A percentile compares a stretch with the other conserved stretches of the same genome.
Evolutionary conservation across 2,797 vertebrate genomes (phyloP).

Genomic region (Erpetoichthys calabaricus): DNA sequence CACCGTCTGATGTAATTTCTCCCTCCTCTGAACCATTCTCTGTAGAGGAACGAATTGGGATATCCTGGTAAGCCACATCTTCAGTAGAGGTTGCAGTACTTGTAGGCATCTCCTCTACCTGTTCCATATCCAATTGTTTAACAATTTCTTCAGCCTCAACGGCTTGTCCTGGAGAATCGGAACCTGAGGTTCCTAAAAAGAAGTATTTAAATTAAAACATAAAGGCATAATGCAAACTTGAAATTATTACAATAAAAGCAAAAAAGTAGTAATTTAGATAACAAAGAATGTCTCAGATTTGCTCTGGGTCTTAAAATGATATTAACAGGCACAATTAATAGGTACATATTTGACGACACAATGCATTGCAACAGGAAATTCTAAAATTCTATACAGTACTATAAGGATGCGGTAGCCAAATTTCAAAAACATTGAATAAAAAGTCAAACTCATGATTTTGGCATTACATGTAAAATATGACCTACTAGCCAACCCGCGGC

Average conservation of each 20-base stretch:
- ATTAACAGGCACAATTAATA: too few species aligned
- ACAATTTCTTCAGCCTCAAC: slow-evolving; percentile 91
- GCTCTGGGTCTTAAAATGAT: neutral
- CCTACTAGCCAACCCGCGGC: too few species aligned
- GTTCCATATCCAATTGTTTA: slow-evolving; percentile 89
- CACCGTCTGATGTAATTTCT: slow-evolving; percentile 61
- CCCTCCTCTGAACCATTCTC: slow-evolving; percentile 56
- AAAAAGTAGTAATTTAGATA: neutral
- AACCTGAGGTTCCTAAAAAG: slow-evolving; percentile 64
- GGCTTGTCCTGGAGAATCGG: slow-evolving; percentile 84
- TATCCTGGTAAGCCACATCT: slow-evolving; percentile 54
- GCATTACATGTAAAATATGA: too few species aligned
- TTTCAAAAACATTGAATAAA: too few species aligned
- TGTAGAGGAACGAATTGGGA: slow-evolving; percentile 40
- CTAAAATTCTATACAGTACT: too few species aligned
- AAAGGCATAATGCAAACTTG: neutral
- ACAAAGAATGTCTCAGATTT: neutral
- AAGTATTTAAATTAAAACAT: neutral
- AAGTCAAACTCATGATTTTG: too few species aligned
- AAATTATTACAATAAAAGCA: neutral
- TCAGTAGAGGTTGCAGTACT: slow-evolving; percentile 61
- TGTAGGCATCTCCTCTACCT: slow-evolving; percentile 75
- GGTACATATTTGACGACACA: too few species aligned
- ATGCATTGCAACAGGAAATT: too few species aligned
- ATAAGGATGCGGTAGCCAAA: too few species aligned